A percentile compares a stretch with the other conserved stretches of the same genome.
These are phyloP conservation scores for Acanthosepion pharaonis DNA, from an alignment of 2,888 invertebrate genomes.

Conservation along the genomic window DNA sequence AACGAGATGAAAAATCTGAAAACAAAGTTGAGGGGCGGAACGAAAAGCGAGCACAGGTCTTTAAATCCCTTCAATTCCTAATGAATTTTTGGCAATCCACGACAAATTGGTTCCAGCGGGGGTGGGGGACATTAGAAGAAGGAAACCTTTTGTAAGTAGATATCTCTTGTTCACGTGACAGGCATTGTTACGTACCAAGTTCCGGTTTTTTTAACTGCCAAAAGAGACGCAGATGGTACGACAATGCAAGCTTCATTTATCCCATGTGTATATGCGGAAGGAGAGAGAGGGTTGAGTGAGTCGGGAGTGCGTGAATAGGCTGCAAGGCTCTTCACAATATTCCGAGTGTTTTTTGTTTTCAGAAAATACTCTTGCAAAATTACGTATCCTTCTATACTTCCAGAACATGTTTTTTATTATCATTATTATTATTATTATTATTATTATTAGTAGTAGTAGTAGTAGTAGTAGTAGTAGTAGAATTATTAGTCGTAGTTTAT, in stretches of 20 bases:
- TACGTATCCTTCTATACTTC: too few relatives aligned
- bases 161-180: neutral
- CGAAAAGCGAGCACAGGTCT: neutral
- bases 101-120: neutral
- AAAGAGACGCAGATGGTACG: neutral
- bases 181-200: neutral
- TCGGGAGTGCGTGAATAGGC: neutral
- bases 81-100: conserved; percentile 18
- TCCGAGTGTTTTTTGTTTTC: neutral
- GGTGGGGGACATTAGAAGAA: neutral
- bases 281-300: neutral
- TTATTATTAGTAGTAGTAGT: too few relatives aligned
- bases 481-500: too few relatives aligned
- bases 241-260: neutral
- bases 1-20: neutral
- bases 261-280: neutral
- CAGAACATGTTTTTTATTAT: too few relatives aligned
- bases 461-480: too few relatives aligned
- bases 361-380: neutral
- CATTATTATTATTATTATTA: too few relatives aligned
- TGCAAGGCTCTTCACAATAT: neutral
- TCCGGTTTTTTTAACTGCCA: neutral
- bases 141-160: too few relatives aligned
- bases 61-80: neutral
- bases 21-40: neutral